Evolutionary conservation across 37 sponge, comb jelly and placozoan species (phyloP), one percentile per base, ranked within the genome.

Genomic region (Chondrilla cf. caribensis): DNA sequence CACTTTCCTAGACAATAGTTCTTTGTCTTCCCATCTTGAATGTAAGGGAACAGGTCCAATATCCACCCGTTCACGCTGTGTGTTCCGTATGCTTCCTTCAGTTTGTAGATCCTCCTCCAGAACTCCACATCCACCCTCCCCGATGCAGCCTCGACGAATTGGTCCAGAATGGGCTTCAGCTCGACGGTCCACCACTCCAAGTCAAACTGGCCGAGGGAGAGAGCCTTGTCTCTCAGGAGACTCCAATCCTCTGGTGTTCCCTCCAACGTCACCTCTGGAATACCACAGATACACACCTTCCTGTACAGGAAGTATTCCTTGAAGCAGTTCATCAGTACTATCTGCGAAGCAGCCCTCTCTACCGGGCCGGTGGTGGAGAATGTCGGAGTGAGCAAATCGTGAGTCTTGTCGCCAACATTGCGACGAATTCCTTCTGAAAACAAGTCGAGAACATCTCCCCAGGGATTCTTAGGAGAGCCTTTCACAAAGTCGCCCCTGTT

Each of bases 221-320:
- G 21, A 2, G 71, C 85, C 76, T 81, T 84, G 15, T 85, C 82
- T 35, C 71, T 64, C 0, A 89, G 66, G 58, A 26, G 38, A 40
- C 51, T 58, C 89, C 89, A 89, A 70, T 89, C 89, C 3, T 82
- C 79, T 3, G 55, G 41, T 14, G 89, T 81, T 14, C 89, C 89
- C 42, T 81, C 82, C 22, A 89, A 57, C 55, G 89, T 89, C 31
- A 89, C 77, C 47, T 81, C 82, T 26, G 89, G 89, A 54, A 89
- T 82, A 38, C 89, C 89, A 89, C 89, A 89, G 0, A 47, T 0
- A 24, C 58, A 42, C 3, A 9, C 11, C 7, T 75, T 0, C 6
- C 38, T 14, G 71, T 77, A 89, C n/a, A 5, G 2, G 28, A 89
- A 89, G 37, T 89, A 89, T 26, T 80, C 36, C 47, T 89, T 73